A percentile compares a stretch with the other conserved stretches of the same genome.
Evolutionary conservation across 2,797 vertebrate species (phyloP).

Genomic region (Fundulus diaphanus): DNA sequence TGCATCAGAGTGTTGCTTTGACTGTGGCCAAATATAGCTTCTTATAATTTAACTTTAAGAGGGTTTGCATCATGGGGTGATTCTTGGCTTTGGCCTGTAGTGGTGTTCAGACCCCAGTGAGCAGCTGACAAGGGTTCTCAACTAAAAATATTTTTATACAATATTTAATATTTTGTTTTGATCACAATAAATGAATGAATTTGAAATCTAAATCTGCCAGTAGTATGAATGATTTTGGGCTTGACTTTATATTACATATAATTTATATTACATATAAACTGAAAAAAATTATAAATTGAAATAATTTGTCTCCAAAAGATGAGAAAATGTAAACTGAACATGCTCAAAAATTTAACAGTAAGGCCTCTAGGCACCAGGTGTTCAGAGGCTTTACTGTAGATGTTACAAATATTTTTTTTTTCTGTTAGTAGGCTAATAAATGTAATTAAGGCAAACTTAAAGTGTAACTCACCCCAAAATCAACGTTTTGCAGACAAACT

Average conservation of each 20-base stretch:
- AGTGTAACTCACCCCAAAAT: too few relatives aligned
- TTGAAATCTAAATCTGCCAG: background rate
- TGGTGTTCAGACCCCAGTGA: background rate
- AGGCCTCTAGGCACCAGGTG: background rate
- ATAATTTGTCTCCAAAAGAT: background rate
- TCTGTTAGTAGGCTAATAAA: too few relatives aligned
- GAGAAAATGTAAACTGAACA: background rate
- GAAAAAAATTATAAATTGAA: too few relatives aligned
- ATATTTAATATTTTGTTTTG: background rate
- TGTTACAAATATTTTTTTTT: too few relatives aligned
- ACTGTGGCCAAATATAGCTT: background rate
- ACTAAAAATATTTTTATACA: background rate
- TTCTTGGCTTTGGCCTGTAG: background rate
- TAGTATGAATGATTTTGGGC: background rate
- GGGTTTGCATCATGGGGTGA: background rate
- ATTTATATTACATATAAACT: too few relatives aligned
- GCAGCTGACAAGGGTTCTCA: background rate
- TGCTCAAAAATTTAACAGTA: background rate
- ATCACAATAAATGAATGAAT: background rate
- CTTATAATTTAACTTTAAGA: background rate
- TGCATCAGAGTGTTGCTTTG: conserved; percentile 13
- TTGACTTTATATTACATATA: background rate
- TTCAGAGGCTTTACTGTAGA: too few relatives aligned
- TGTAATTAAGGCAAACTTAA: too few relatives aligned
- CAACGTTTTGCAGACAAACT: too few relatives aligned